Percentiles rank a stretch among this genome's conserved stretches.
phyloP scores from a whole-genome alignment of 2,888 invertebrate genomes.

The Eupithecia abbreviata region DNA sequence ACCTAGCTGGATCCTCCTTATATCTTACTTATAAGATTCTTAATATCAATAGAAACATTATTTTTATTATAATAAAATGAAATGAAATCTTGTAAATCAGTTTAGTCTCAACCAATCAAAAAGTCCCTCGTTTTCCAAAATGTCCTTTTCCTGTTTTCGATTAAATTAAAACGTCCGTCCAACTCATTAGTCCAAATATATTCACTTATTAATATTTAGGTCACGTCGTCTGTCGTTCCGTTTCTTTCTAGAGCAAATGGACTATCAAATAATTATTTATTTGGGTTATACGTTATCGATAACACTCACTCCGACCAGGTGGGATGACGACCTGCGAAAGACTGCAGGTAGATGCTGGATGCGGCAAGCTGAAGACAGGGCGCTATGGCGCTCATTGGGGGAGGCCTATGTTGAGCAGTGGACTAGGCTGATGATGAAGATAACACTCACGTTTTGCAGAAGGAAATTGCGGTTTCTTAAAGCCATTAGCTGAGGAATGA shows the following conservation, averaged over 20 bases:
- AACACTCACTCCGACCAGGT: neutral
- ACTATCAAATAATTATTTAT: neutral
- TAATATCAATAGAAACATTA: neutral
- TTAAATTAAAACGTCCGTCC: neutral
- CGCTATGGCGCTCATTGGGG: too few relatives aligned
- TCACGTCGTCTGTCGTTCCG: neutral
- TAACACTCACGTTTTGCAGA: neutral
- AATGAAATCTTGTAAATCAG: neutral
- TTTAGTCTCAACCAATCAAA: neutral
- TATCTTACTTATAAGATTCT: too few relatives aligned
- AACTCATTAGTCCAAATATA: conserved; percentile 2
- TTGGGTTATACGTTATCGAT: neutral
- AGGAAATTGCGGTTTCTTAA: neutral
- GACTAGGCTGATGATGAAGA: too few relatives aligned
- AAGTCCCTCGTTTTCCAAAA: neutral
- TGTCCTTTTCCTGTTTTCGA: neutral
- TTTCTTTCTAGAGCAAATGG: neutral
- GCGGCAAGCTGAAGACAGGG: too few relatives aligned
- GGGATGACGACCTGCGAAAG: too few relatives aligned
- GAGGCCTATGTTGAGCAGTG: too few relatives aligned
- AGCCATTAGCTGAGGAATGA: neutral
- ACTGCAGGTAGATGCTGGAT: too few relatives aligned
- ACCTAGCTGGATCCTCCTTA: too few relatives aligned
- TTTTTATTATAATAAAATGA: neutral
- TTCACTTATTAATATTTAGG: neutral